Conservation (phyloP, 2,888 invertebrate genomes). For the Drosophila neutralis region DNA sequence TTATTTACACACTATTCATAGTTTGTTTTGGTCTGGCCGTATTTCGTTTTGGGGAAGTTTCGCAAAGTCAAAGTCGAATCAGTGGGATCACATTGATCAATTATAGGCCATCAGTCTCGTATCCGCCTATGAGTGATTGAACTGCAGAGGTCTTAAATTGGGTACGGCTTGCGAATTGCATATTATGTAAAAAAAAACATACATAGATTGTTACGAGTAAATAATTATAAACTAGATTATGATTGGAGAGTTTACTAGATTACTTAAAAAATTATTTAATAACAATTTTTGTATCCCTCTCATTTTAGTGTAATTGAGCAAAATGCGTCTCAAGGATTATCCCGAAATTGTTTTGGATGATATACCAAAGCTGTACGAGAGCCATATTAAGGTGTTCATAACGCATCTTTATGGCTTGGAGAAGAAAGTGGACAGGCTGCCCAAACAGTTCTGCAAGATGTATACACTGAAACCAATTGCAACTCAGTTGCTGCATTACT, state of each 20-base stretch:
- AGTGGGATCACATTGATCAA: conserved; percentile 52
- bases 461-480: conserved; percentile 62
- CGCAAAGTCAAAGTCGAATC: conserved; percentile 57
- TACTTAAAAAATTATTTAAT: too few species aligned
- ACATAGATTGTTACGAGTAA: not conserved
- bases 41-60: conserved; percentile 44
- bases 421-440: conserved; percentile 38
- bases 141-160: conserved; percentile 30
- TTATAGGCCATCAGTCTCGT: conserved; percentile 35
- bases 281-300: not conserved
- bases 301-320: conserved; percentile 7
- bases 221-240: too few species aligned
- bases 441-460: conserved; percentile 63
- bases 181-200: not conserved
- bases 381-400: conserved; percentile 51
- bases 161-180: not conserved
- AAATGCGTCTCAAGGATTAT: conserved; percentile 61
- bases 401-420: conserved; percentile 48
- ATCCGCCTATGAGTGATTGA: conserved; percentile 50
- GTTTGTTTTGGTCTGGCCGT: conserved; percentile 23
- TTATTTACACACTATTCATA: conserved; percentile 45
- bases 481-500: conserved; percentile 42
- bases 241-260: too few species aligned
- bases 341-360: conserved; percentile 59
- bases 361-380: conserved; percentile 63